Evolutionary conservation across 2,888 invertebrate genomes (phyloP).

Genomic region (Phyllotreta cruciferae): DNA sequence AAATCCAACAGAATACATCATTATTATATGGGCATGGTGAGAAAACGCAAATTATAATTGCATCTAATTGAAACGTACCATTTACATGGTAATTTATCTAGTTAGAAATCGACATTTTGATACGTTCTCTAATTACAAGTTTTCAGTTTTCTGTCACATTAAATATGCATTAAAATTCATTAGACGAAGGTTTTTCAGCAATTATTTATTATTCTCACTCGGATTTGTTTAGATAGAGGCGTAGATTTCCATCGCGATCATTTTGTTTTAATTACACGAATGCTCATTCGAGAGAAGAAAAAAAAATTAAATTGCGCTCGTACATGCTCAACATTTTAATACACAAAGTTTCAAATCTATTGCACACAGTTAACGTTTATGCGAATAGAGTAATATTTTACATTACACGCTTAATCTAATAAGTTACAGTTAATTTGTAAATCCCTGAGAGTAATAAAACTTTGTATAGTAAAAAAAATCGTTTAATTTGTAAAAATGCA

Average conservation of each 20-base stretch:
- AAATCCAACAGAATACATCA: constrained; percentile 20
- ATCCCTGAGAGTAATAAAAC: no score
- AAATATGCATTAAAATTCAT: constrained; percentile 35
- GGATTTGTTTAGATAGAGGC: constrained; percentile 17
- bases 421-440: no score
- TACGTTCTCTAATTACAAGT: constrained; percentile 30
- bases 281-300: background rate
- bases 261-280: constrained; percentile 13
- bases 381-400: no score
- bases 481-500: no score
- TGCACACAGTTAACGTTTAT: no score
- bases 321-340: constrained; percentile 13
- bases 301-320: background rate
- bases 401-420: no score
- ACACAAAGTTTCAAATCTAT: no score
- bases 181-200: constrained; percentile 24
- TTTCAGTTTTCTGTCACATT: constrained; percentile 36
- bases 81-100: constrained; percentile 28
- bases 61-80: constrained; percentile 30
- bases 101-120: constrained; percentile 31
- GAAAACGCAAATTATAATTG: constrained; percentile 30
- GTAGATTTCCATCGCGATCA: constrained; percentile 13
- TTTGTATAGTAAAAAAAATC: no score
- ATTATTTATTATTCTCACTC: constrained; percentile 19
- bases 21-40: constrained; percentile 24